Evolutionary conservation across 2,888 invertebrate genomes (phyloP).

Genomic region (Parapristionchus giblindavisi): DNA sequence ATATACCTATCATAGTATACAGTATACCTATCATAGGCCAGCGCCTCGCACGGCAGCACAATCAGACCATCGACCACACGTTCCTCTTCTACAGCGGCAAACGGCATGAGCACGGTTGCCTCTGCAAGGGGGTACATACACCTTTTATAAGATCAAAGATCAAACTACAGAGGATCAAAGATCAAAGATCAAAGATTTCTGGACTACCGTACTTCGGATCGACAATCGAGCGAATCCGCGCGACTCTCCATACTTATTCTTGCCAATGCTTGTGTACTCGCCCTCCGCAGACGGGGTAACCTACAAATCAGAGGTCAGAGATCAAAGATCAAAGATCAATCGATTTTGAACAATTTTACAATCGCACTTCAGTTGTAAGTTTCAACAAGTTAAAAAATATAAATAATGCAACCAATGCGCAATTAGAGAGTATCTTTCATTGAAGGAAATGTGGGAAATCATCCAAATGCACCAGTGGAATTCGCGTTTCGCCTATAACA

Average conservation of each 20-base stretch:
- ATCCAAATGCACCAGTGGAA: too few species aligned
- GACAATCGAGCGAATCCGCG: slow-evolving; percentile 82
- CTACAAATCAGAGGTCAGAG: neutral
- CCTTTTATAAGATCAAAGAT: slow-evolving; percentile 1
- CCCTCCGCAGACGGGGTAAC: slow-evolving; percentile 82
- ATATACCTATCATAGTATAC: too few species aligned
- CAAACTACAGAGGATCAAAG: too few species aligned
- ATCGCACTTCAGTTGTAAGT: too few species aligned
- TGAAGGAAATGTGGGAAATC: too few species aligned
- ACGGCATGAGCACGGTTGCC: slow-evolving; percentile 75
- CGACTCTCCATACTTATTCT: slow-evolving; percentile 88
- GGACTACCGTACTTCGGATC: slow-evolving; percentile 87
- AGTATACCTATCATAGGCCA: slow-evolving; percentile 76
- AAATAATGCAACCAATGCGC: too few species aligned
- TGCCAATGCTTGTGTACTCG: slow-evolving; percentile 89
- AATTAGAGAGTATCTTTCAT: too few species aligned
- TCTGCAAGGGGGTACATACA: slow-evolving; percentile 73
- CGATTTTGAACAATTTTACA: too few species aligned
- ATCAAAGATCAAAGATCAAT: neutral
- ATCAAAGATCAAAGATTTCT: too few species aligned
- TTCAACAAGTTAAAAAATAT: too few species aligned
- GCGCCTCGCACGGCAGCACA: slow-evolving; percentile 63
- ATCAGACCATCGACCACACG: slow-evolving; percentile 64
- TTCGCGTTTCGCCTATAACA: too few species aligned
- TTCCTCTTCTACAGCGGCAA: slow-evolving; percentile 54